Evolutionary conservation across 2,113 vertebrate species (phyloP), one percentile per base, ranked within the genome.

Genomic region (Anser cygnoides): DNA sequence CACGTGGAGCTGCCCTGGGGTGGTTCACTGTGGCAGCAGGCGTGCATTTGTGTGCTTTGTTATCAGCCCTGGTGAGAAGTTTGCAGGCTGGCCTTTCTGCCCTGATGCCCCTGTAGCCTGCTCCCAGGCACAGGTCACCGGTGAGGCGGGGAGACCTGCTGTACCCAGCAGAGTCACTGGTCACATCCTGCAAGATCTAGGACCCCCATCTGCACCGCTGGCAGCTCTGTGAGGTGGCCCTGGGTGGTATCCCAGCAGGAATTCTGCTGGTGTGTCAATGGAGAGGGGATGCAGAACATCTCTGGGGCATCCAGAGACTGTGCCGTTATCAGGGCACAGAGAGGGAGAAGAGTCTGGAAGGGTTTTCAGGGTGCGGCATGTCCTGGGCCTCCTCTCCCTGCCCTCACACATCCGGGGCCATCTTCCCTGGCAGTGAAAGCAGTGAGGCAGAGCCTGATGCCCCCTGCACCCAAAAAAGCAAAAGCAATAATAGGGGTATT

Each of bases 381-480:
- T 63, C 33, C 29, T 15, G 11, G 31, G 18, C 4, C 35, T 44
- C 14, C 33, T 79, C 28, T 52, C 50, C 44, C 28, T 65, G 25
- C 13, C 20, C 46, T 49, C 61, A 50, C 43, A 26, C 5, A 0
- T 6, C 6, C 23, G 39, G 46, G 46, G 12, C 13, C 0, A 0
- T 31, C 58, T 28, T 61, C 17, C 46, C 49, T 6, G 35, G 54
- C 29, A 50, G 35, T 28, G 57, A 49, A 57, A 37, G 57, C 72
- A 59, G 46, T 75, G 46, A 63, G 52, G 58, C 78, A 77, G 59
- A 43, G 11, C 33, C n/a, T n/a, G 52, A 4, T 58, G 41, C 6
- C 41, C 49, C 19, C 58, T 50, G 31, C 11, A 49, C 14, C 43
- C 43, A 7, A 26, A 41, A 66, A 71, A 39, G 18, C 43, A 44